Evolutionary conservation across 2,113 vertebrate genomes (phyloP).

Genomic region (Corvus moneduloides): DNA sequence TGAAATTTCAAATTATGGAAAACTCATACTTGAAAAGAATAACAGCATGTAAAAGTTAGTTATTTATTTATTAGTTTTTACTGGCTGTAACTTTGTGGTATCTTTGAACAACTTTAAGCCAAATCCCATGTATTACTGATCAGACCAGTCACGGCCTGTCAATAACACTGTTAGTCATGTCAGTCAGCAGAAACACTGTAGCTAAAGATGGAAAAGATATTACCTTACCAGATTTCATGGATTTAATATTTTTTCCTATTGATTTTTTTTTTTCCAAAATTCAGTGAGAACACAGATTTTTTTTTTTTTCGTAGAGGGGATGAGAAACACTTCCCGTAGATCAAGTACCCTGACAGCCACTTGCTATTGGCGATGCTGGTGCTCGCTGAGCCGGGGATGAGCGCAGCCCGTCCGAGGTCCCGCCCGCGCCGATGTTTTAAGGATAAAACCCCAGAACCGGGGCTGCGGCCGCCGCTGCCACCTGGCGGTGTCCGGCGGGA

Average conservation of each 20-base stretch:
- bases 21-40: background rate
- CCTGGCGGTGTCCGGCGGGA: background rate
- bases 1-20: background rate
- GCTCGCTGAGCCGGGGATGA: fast-evolving
- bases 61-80: background rate
- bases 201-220: background rate
- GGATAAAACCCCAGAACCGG: background rate
- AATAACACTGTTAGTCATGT: background rate
- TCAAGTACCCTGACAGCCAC: background rate
- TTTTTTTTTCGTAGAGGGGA: no score
- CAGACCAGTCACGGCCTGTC: background rate
- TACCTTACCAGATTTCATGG: background rate
- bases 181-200: background rate
- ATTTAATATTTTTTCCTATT: background rate
- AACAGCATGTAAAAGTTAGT: background rate
- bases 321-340: background rate
- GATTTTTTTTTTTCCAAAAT: background rate
- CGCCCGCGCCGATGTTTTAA: background rate
- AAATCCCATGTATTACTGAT: background rate
- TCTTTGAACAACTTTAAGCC: background rate
- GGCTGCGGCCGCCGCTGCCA: background rate
- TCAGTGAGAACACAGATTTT: background rate
- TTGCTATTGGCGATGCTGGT: background rate
- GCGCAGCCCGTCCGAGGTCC: fast-evolving
- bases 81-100: background rate